Percentiles rank a stretch among this genome's conserved stretches.
Evolutionary conservation across 2,797 vertebrate species (phyloP).

Genomic region (Periophthalmus magnuspinnatus): DNA sequence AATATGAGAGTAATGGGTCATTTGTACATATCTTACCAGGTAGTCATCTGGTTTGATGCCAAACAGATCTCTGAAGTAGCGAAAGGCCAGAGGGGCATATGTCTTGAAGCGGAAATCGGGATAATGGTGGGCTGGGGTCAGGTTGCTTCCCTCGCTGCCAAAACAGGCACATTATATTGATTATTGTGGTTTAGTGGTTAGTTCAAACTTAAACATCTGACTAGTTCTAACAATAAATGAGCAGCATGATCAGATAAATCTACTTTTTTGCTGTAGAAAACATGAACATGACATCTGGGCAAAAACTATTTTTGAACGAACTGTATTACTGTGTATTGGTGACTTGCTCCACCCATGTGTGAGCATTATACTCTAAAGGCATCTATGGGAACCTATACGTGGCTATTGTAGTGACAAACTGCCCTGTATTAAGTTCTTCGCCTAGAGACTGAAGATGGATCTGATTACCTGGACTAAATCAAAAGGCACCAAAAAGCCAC

Average conservation of each 20-base stretch:
- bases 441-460: constrained; percentile 53
- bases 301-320: constrained; percentile 1
- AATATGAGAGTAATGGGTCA: not conserved
- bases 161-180: constrained; percentile 21
- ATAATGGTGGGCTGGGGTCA: constrained; percentile 97
- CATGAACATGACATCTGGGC: not conserved
- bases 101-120: constrained; percentile 99
- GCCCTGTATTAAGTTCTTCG: constrained; percentile 37
- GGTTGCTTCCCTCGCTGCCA: constrained; percentile 94
- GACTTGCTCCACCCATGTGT: constrained; percentile 30
- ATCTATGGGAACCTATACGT: constrained; percentile 43
- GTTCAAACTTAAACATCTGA: not conserved
- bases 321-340: constrained; percentile 27
- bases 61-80: constrained; percentile 98
- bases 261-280: not conserved
- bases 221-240: not conserved
- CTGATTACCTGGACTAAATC: constrained; percentile 57
- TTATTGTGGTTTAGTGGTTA: not conserved
- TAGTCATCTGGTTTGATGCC: constrained; percentile 98
- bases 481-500: constrained; percentile 13
- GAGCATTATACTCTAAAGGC: constrained; percentile 27
- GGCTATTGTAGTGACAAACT: constrained; percentile 39
- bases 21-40: constrained; percentile 83
- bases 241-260: not conserved
- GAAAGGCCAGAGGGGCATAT: constrained; percentile 95